Conservation (phyloP, 2,888 invertebrate species). For the Suillia variegata region DNA sequence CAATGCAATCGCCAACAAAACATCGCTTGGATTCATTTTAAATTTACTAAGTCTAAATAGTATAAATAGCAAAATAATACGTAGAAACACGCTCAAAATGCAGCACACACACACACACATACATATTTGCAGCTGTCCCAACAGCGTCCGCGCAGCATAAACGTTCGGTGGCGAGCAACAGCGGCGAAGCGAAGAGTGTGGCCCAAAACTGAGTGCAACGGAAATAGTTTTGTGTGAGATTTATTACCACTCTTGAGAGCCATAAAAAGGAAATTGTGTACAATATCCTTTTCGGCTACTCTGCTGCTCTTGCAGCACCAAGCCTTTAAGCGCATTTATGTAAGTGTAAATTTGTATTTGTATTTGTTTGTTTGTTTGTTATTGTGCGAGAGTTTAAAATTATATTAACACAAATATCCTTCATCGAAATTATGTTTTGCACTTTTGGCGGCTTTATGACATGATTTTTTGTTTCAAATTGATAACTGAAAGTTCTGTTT, state of each 20-base stretch:
- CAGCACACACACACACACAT: neutral
- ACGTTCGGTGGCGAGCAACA: too few relatives aligned
- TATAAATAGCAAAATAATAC: constrained; percentile 15
- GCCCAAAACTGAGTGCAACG: constrained; percentile 52
- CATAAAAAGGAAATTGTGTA: constrained; percentile 61
- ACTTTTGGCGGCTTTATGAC: neutral
- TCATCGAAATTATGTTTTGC: neutral
- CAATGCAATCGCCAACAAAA: constrained; percentile 4
- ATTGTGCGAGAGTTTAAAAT: neutral
- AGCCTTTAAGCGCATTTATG: constrained; percentile 26
- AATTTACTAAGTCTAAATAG: too few relatives aligned
- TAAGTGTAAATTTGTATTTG: neutral
- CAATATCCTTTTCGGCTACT: constrained; percentile 55
- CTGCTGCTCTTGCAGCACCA: constrained; percentile 51
- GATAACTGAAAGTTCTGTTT: too few relatives aligned
- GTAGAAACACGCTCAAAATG: neutral
- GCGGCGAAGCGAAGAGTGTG: too few relatives aligned
- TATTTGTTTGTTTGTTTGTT: neutral
- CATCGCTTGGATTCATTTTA: constrained; percentile 17
- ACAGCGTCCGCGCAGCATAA: neutral
- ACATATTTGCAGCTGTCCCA: neutral
- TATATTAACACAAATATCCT: neutral
- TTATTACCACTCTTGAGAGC: constrained; percentile 61
- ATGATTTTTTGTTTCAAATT: too few relatives aligned
- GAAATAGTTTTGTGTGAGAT: constrained; percentile 61